These are phyloP conservation scores for Mobula birostris DNA, from an alignment of 2,113 vertebrate genomes.

Conservation along the genomic window DNA sequence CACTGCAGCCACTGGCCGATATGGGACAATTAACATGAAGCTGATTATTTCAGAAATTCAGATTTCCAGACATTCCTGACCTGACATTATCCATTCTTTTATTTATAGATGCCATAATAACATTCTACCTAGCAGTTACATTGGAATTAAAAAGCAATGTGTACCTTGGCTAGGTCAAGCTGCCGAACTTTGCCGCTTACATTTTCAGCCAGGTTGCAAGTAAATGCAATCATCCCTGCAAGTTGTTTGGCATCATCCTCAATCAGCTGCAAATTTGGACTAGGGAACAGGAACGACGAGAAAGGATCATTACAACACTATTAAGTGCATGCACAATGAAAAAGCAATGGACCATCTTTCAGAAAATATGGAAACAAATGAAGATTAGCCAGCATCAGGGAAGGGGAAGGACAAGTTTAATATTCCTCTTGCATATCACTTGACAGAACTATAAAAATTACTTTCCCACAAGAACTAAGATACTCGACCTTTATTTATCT, in stretches of 20 bases:
- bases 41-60: neutral
- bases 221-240: conserved; percentile 93
- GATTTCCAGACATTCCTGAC: neutral
- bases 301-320: fast-evolving
- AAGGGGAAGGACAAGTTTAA: neutral
- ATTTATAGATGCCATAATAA: neutral
- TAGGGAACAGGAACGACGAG: conserved; percentile 41
- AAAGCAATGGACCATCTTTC: neutral
- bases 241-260: conserved; percentile 90
- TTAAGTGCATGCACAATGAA: neutral
- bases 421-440: neutral
- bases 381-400: neutral
- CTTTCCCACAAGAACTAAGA: too few species aligned
- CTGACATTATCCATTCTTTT: neutral
- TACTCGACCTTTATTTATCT: too few species aligned
- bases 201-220: conserved; percentile 90
- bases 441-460: neutral
- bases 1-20: neutral
- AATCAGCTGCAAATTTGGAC: conserved; percentile 88
- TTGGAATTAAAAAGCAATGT: neutral
- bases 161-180: conserved; percentile 91
- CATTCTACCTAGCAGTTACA: neutral
- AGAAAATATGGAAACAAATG: neutral
- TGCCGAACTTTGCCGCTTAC: conserved; percentile 95
- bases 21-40: neutral